Evolutionary conservation across 1,140 invertebrate species (phyloP), one percentile per base, ranked within the genome.

Genomic region (Bombyx mori): DNA sequence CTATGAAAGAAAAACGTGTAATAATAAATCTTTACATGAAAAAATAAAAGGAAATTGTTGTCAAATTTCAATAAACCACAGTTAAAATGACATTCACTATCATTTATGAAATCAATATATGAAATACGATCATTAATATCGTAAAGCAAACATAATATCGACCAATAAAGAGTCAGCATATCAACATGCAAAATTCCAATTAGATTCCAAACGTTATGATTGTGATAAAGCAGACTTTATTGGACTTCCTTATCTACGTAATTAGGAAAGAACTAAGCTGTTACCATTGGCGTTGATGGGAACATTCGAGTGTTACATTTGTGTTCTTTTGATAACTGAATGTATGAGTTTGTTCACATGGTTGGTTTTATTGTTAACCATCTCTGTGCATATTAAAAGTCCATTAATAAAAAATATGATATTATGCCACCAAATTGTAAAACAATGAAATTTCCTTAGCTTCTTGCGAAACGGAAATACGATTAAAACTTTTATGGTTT

Each of bases 171-270:
- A 85, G 80, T 84, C 69, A 77, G 54, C 79, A 86, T 86, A 85
- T 85, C 79, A 77, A 86, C 79, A 83, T 86, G 83, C 82, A 71
- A 86, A 85, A 85, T 85, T 80, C 80, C 79, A 84, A 87, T 87
- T 87, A 87, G 82, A 87, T 85, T 87, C 82, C 70, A 75, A 83
- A 85, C 76, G 77, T 56, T 82, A 85, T 73, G 76, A 75, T 82
- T 79, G 71, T 79, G 82, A 87, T 87, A 85, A 84, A 82, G 73
- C 71, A 69, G 77, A 79, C 77, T 77, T 82, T 87, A 87, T 85
- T 85, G 82, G 66, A 80, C 73, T 77, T 61, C 70, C 79, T 85
- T 85, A 86, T 85, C 83, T 77, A 63, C 73, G 83, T 86, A 85
- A 86, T 86, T 86, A 83, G 82, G 83, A 86, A 82, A 65, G 77